These are phyloP conservation scores for Helostoma temminkii DNA, from an alignment of 2,797 vertebrate genomes.

Conservation along the genomic window DNA sequence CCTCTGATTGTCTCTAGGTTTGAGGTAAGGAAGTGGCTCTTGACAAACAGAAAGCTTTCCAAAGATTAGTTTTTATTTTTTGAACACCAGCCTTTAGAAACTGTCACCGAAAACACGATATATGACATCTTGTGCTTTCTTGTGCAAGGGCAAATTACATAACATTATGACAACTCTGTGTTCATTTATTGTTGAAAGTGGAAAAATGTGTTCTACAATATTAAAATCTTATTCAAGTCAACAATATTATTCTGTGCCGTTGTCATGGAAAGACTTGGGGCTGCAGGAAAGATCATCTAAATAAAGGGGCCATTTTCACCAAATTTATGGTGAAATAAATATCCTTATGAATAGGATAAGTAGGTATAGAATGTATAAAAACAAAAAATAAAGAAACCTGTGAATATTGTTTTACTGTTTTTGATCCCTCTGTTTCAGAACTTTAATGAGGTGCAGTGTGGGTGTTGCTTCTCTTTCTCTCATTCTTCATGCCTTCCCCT, in stretches of 20 bases:
- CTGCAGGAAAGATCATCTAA: constrained; percentile 11
- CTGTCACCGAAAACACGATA: not conserved
- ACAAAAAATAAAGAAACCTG: constrained; percentile 14
- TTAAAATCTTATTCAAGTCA: constrained; percentile 56
- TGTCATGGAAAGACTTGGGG: constrained; percentile 24
- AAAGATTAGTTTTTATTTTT: constrained; percentile 18
- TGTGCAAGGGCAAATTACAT: constrained; percentile 11
- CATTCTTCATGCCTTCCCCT: constrained; percentile 28
- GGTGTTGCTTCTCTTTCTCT: constrained; percentile 46
- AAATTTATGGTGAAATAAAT: too few species aligned
- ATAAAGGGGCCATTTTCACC: constrained; percentile 12
- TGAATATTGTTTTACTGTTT: constrained; percentile 17
- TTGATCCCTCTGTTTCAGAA: constrained; percentile 35
- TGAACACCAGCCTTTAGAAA: constrained; percentile 16
- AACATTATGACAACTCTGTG: constrained; percentile 19
- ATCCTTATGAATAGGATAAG: too few species aligned
- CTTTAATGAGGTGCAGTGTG: constrained; percentile 66
- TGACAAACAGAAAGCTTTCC: constrained; percentile 36
- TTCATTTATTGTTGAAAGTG: constrained; percentile 9
- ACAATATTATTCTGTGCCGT: constrained; percentile 17
- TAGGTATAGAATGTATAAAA: too few species aligned
- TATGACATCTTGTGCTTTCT: not conserved
- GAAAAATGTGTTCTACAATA: constrained; percentile 32
- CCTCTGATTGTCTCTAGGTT: constrained; percentile 51
- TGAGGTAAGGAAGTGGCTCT: constrained; percentile 52